phyloP scores from a whole-genome alignment of 2,113 vertebrate species.

The Ochotona curzoniae region DNA sequence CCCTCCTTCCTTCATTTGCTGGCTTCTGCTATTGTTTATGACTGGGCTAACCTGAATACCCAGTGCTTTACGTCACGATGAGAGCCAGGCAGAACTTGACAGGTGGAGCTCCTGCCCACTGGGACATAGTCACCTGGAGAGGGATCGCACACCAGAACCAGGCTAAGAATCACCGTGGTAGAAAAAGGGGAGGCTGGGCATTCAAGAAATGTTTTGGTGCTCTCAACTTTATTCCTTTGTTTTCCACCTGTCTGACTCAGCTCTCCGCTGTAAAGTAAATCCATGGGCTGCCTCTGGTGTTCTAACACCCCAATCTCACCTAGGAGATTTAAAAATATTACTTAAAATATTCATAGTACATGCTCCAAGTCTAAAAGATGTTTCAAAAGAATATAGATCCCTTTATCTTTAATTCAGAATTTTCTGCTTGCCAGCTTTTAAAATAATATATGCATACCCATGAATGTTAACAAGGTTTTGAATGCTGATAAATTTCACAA shows the following conservation, averaged over 20 bases:
- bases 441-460: background rate
- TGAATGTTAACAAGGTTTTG: background rate
- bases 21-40: slow-evolving; percentile 32
- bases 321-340: too few species aligned
- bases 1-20: background rate
- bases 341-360: background rate
- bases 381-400: background rate
- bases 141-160: background rate
- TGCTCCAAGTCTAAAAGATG: background rate
- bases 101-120: background rate
- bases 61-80: slow-evolving; percentile 28
- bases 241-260: background rate
- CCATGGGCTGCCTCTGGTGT: background rate
- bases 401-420: slow-evolving; percentile 39
- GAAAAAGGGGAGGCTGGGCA: background rate
- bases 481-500: slow-evolving; percentile 2
- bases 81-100: slow-evolving; percentile 60
- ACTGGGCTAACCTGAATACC: background rate
- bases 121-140: background rate
- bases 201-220: background rate
- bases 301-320: background rate
- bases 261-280: background rate
- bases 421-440: background rate
- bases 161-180: background rate
- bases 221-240: background rate